Evolutionary conservation across 2,797 vertebrate species (phyloP).

Genomic region (Margarornis squamiger): DNA sequence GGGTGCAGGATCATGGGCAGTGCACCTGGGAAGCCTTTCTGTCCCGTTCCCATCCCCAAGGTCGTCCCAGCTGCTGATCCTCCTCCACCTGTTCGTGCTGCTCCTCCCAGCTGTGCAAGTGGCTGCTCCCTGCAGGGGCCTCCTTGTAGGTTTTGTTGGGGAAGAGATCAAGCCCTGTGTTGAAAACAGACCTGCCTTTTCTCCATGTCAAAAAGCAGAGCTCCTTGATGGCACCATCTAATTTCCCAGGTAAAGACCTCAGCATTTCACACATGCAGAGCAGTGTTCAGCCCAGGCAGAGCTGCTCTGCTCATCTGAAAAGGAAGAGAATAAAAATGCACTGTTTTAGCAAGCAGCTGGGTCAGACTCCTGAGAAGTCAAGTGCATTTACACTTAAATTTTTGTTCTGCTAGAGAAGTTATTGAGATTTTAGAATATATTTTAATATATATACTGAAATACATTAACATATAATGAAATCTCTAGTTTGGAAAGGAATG

Average conservation of each 20-base stretch:
- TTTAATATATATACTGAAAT: not conserved
- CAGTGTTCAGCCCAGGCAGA: not conserved
- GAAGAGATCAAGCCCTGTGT: not conserved
- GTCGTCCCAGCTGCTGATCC: accelerated
- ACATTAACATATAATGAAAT: not conserved
- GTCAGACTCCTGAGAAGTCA: not conserved
- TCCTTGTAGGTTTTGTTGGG: accelerated
- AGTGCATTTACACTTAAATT: not conserved
- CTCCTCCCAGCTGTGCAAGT: not conserved
- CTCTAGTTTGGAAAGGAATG: not conserved
- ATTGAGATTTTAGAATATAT: not conserved
- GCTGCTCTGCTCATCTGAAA: not conserved
- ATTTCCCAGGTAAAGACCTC: not conserved
- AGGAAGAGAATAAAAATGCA: not conserved
- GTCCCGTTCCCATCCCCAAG: not conserved
- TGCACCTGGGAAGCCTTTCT: not conserved
- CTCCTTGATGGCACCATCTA: not conserved
- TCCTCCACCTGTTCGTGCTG: not conserved
- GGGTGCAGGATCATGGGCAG: not conserved
- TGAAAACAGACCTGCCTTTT: not conserved
- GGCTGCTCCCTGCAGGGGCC: not conserved
- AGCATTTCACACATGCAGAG: not conserved
- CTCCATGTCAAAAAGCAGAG: not conserved
- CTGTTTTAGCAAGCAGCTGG: not conserved
- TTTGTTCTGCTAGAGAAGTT: not conserved